Evolutionary conservation across 2,113 vertebrate genomes (phyloP).

Genomic region (Lethenteron camtschaticum): DNA sequence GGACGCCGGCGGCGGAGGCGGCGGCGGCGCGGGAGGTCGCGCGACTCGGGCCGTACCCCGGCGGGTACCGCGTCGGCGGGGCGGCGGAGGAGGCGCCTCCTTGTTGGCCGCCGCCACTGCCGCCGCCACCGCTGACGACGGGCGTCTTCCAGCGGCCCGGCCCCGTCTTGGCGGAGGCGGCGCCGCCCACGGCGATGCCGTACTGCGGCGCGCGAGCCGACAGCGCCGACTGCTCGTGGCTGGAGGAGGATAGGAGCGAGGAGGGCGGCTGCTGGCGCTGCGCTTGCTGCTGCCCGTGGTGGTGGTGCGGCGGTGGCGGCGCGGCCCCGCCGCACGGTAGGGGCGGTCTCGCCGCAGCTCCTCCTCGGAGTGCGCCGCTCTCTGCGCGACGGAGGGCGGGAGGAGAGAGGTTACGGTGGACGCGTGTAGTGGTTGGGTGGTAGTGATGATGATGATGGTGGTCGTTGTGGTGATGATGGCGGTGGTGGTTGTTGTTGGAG

Average conservation of each 20-base stretch:
- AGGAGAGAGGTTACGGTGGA: too few species aligned
- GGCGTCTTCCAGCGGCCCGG: constrained; percentile 95
- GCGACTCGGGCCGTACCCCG: constrained; percentile 23
- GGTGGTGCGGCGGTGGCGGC: too few species aligned
- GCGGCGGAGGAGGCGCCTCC: constrained; percentile 37
- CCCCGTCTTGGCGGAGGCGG: constrained; percentile 59
- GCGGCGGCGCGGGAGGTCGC: constrained; percentile 23
- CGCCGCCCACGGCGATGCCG: constrained; percentile 10
- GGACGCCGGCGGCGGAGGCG: constrained; percentile 34
- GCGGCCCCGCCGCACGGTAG: too few species aligned
- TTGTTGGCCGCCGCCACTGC: too few species aligned
- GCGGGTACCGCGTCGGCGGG: constrained; percentile 50
- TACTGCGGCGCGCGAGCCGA: constrained; percentile 32
- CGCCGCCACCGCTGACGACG: too few species aligned
- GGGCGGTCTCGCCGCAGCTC: constrained; percentile 34
- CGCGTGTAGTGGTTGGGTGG: too few species aligned
- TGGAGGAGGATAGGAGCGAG: constrained; percentile 22
- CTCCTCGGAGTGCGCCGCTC: constrained; percentile 58
- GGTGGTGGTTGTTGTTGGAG: too few species aligned
- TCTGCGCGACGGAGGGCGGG: constrained; percentile 19
- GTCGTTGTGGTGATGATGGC: too few species aligned
- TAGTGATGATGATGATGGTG: too few species aligned
- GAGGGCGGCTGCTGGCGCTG: too few species aligned
- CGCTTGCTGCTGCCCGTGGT: not conserved
- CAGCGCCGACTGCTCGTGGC: constrained; percentile 67